Conservation (phyloP, 2,888 invertebrate species). For the Tachina fera region DNA sequence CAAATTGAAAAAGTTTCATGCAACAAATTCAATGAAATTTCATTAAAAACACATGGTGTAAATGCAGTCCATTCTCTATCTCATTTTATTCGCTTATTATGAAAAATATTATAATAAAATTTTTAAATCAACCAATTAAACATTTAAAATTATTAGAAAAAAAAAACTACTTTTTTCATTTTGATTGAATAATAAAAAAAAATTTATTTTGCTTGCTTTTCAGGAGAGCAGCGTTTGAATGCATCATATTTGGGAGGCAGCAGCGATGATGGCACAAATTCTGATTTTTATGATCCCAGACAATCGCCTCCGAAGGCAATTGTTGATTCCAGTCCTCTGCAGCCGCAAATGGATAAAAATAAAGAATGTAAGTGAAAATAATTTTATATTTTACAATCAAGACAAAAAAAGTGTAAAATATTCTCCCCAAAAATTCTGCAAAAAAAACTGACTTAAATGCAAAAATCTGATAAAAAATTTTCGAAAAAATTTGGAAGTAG, state of each 20-base stretch:
- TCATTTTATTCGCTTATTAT: too few relatives aligned
- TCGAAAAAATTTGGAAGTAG: too few relatives aligned
- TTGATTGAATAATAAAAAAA: background rate
- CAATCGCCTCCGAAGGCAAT: slow-evolving; percentile 94
- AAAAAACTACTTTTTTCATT: background rate
- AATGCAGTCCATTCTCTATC: too few relatives aligned
- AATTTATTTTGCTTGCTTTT: slow-evolving; percentile 20
- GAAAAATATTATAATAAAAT: too few relatives aligned
- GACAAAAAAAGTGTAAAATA: background rate
- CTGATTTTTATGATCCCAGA: slow-evolving; percentile 82
- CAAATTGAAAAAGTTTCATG: too few relatives aligned
- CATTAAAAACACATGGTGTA: too few relatives aligned
- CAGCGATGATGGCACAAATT: slow-evolving; percentile 82
- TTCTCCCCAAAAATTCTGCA: background rate
- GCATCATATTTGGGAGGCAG: slow-evolving; percentile 79
- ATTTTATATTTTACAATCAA: background rate
- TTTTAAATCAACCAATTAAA: background rate
- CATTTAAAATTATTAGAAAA: background rate
- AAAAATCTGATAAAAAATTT: too few relatives aligned
- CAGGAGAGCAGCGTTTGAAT: slow-evolving; percentile 82
- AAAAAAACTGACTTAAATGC: too few relatives aligned
- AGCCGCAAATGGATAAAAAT: slow-evolving; percentile 97
- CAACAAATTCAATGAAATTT: too few relatives aligned
- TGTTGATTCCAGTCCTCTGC: slow-evolving; percentile 96
- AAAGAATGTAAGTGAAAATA: slow-evolving; percentile 94